phyloP scores from a whole-genome alignment of 2,113 vertebrate species.

The Muntiacus reevesi region DNA sequence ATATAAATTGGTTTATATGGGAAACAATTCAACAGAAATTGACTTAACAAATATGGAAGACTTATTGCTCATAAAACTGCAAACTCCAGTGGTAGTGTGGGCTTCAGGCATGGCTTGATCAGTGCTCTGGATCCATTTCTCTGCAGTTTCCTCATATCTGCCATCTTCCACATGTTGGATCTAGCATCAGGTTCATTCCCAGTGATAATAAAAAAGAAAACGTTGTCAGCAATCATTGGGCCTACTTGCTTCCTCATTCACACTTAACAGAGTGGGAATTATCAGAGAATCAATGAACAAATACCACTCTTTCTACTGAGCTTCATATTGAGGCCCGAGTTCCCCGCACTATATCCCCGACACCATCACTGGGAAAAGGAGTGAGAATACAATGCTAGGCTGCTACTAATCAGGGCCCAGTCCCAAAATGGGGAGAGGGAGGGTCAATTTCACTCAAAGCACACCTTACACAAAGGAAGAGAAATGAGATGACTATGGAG shows the following conservation, averaged over 20 bases:
- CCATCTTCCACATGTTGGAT: not conserved
- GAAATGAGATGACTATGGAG: not conserved
- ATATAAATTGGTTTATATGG: not conserved
- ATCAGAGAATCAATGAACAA: not conserved
- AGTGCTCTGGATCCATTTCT: not conserved
- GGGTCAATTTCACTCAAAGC: not conserved
- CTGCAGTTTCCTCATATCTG: not conserved
- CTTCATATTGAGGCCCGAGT: not conserved
- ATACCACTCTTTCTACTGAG: not conserved
- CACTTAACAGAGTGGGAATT: not conserved
- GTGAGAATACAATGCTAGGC: not conserved
- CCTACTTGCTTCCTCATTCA: not conserved
- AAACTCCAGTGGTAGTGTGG: not conserved
- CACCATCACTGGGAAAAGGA: not conserved
- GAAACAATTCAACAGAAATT: not conserved
- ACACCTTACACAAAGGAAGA: not conserved
- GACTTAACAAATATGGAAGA: not conserved
- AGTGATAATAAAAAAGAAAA: not conserved
- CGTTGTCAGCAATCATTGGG: not conserved
- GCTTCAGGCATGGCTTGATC: not conserved
- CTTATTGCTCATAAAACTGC: not conserved
- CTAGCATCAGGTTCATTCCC: not conserved
- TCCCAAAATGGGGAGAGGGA: not conserved
- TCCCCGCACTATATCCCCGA: not conserved
- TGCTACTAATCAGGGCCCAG: not conserved